Evolutionary conservation across 92 coral and sea anemone genomes (phyloP).

Genomic region (Galaxea fascicularis): DNA sequence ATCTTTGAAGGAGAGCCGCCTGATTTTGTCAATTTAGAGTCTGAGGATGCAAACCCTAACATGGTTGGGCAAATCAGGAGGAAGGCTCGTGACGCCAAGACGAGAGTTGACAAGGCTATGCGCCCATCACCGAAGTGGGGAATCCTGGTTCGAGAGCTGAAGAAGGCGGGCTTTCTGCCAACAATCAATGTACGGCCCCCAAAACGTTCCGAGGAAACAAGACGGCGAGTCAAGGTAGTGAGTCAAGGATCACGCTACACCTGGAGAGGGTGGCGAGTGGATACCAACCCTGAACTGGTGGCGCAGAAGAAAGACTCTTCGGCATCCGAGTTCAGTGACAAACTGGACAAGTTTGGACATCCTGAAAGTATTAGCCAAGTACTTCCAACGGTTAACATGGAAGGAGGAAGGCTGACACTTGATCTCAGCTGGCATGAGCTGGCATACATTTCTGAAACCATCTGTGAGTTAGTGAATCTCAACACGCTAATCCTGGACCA

Average conservation of each 20-base stretch:
- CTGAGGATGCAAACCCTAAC: constrained; percentile 68
- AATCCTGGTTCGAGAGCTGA: constrained; percentile 68
- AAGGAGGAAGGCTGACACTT: constrained; percentile 74
- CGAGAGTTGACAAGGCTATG: constrained; percentile 53
- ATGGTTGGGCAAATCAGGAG: constrained; percentile 51
- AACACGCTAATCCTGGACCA: constrained; percentile 77
- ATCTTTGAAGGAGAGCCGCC: constrained; percentile 68
- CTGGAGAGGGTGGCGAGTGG: constrained; percentile 81
- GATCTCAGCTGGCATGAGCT: constrained; percentile 74
- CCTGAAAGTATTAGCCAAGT: constrained; percentile 50
- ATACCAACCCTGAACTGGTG: constrained; percentile 17
- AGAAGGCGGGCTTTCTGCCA: constrained; percentile 83
- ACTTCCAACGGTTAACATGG: constrained; percentile 63
- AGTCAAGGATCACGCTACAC: constrained; percentile 71
- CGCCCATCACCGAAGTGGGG: constrained; percentile 90
- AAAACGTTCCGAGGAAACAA: constrained; percentile 20
- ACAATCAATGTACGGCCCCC: constrained; percentile 48
- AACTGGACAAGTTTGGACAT: constrained; percentile 77
- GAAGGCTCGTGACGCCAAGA: constrained; percentile 46
- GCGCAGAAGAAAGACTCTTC: constrained; percentile 5
- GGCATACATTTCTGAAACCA: constrained; percentile 52
- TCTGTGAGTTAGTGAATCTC: constrained; percentile 74
- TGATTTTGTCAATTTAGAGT: constrained; percentile 41
- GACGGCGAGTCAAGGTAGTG: constrained; percentile 13
- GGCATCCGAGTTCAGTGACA: constrained; percentile 28